A percentile compares a stretch with the other conserved stretches of the same genome.
Evolutionary conservation across 2,888 invertebrate species (phyloP).

Genomic region (Archips crataeganus): DNA sequence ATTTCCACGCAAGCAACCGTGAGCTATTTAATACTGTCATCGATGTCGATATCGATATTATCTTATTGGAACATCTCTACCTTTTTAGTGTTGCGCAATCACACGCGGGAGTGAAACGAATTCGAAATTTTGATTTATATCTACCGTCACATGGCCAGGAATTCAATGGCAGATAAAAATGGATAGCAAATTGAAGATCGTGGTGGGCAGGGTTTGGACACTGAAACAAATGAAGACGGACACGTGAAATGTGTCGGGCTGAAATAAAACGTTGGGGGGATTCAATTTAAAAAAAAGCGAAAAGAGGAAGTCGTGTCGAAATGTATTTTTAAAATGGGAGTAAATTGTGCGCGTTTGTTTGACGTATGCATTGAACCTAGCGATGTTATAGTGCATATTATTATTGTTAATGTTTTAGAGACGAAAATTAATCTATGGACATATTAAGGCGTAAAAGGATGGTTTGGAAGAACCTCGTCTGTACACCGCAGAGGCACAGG

Average conservation of each 20-base stretch:
- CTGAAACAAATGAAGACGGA: constrained; percentile 24
- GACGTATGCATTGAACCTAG: too few species aligned
- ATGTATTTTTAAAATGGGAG: not conserved
- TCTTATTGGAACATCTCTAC: not conserved
- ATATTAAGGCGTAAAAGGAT: too few species aligned
- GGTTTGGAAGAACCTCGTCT: too few species aligned
- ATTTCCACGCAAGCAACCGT: too few species aligned
- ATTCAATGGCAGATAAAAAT: constrained; percentile 28
- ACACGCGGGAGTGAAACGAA: constrained; percentile 37
- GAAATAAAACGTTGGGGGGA: not conserved
- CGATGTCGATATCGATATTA: not conserved
- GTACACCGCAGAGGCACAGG: too few species aligned
- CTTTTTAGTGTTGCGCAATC: constrained; percentile 35
- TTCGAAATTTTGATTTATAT: constrained; percentile 36
- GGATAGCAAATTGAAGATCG: constrained; percentile 18
- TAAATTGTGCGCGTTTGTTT: not conserved
- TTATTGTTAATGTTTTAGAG: too few species aligned
- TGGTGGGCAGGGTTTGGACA: not conserved
- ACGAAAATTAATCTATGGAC: too few species aligned
- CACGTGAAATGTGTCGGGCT: constrained; percentile 2
- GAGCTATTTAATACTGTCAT: too few species aligned
- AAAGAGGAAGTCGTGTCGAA: not conserved
- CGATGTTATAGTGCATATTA: too few species aligned
- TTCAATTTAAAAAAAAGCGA: not conserved
- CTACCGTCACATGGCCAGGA: constrained; percentile 28